phyloP scores from a whole-genome alignment of 2,113 vertebrate species.

The Scomber japonicus region DNA sequence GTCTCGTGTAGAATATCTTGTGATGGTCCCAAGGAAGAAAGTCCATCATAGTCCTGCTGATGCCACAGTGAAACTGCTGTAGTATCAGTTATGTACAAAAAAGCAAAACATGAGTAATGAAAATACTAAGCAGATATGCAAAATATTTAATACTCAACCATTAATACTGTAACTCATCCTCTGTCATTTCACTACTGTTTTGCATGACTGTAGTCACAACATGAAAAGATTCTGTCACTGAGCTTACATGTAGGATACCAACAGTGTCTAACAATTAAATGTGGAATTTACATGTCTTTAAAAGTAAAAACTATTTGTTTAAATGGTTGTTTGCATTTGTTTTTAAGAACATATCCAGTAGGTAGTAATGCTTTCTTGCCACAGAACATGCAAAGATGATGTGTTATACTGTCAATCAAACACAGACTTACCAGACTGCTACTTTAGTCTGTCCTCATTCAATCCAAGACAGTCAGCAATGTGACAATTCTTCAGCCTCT shows the following conservation, averaged over 20 bases:
- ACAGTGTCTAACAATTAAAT: no score
- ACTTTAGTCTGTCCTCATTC: background rate
- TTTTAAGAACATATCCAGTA: no score
- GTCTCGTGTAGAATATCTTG: background rate
- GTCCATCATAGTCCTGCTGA: background rate
- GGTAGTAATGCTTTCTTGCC: background rate
- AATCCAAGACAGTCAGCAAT: background rate
- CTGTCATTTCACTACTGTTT: no score
- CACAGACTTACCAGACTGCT: constrained; percentile 24
- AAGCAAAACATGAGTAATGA: background rate
- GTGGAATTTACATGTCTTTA: no score
- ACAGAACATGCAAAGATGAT: background rate
- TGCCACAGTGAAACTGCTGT: background rate
- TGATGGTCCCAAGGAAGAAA: constrained; percentile 6
- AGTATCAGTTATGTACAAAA: background rate
- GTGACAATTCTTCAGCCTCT: constrained; percentile 69
- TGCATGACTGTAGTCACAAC: no score
- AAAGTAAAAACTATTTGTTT: no score
- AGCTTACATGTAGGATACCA: no score
- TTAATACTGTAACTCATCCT: no score
- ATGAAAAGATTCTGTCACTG: no score
- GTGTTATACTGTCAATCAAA: background rate
- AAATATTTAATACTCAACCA: background rate
- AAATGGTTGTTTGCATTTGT: no score
- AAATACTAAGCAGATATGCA: background rate